A percentile compares a stretch with the other conserved stretches of the same genome.
These are phyloP conservation scores for Xanthorhoe spadicearia DNA, from an alignment of 2,888 invertebrate genomes.

Conservation along the genomic window DNA sequence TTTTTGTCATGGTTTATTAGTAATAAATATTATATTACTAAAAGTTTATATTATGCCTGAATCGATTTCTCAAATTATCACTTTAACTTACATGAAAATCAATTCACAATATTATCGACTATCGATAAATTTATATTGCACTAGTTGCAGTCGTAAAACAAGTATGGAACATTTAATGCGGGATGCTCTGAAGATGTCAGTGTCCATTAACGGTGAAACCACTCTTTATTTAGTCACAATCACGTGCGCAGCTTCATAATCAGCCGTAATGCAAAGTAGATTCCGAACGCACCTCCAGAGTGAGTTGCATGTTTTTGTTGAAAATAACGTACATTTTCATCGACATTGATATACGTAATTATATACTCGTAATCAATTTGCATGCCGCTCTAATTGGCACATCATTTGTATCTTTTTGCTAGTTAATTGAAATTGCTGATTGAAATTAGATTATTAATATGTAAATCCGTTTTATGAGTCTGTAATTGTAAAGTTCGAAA, in stretches of 20 bases:
- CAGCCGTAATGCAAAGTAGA: slow-evolving; percentile 53
- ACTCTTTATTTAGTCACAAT: slow-evolving; percentile 71
- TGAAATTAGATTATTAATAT: slow-evolving; percentile 64
- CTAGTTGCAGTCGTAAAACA: slow-evolving; percentile 50
- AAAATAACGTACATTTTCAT: slow-evolving; percentile 56
- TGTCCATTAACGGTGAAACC: slow-evolving; percentile 72
- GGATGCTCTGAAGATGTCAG: slow-evolving; percentile 69
- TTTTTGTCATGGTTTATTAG: neutral
- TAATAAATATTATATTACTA: neutral
- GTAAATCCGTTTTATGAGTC: slow-evolving; percentile 55
- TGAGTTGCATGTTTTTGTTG: slow-evolving; percentile 49
- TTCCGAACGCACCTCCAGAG: slow-evolving; percentile 51
- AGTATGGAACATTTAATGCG: slow-evolving; percentile 61
- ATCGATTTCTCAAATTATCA: neutral
- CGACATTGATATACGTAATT: slow-evolving; percentile 60
- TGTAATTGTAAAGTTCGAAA: slow-evolving; percentile 58
- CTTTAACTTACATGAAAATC: neutral
- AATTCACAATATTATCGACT: slow-evolving; percentile 45
- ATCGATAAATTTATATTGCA: slow-evolving; percentile 52
- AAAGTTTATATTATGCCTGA: too few species aligned
- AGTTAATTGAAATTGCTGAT: slow-evolving; percentile 59
- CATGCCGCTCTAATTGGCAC: slow-evolving; percentile 61
- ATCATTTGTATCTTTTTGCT: slow-evolving; percentile 58
- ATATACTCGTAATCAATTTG: slow-evolving; percentile 61
- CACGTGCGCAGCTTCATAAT: slow-evolving; percentile 60